A percentile compares a stretch with the other conserved stretches of the same genome.
These are phyloP conservation scores for Trichopria drosophilae DNA, from an alignment of 2,888 invertebrate species.

Conservation along the genomic window DNA sequence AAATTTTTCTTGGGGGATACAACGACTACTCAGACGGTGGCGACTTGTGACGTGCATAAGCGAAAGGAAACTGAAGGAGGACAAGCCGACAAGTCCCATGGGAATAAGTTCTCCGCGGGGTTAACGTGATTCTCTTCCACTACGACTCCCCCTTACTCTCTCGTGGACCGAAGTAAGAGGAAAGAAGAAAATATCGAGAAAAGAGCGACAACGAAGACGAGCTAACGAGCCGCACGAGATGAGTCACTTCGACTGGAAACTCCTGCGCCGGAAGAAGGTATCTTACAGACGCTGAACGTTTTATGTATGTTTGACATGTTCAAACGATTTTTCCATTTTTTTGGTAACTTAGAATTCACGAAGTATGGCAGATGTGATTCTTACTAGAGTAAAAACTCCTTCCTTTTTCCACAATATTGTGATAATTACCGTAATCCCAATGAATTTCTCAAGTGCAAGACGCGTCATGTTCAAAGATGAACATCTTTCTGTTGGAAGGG, in stretches of 20 bases:
- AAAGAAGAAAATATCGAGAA: constrained; percentile 22
- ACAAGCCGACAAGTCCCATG: constrained; percentile 33
- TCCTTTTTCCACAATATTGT: too few species aligned
- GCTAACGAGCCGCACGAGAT: constrained; percentile 45
- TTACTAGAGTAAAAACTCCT: too few species aligned
- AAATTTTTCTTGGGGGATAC: too few species aligned
- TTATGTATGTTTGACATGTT: too few species aligned
- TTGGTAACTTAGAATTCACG: too few species aligned
- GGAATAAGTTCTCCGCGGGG: constrained; percentile 41
- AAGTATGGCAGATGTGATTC: too few species aligned
- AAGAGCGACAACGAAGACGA: constrained; percentile 31
- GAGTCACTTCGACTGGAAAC: constrained; percentile 58
- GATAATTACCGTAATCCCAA: too few species aligned
- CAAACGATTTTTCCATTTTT: too few species aligned
- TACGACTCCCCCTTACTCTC: background rate
- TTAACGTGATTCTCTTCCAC: constrained; percentile 30
- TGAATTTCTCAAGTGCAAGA: too few species aligned
- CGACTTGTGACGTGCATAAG: constrained; percentile 30
- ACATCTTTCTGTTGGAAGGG: too few species aligned
- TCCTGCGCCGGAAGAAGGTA: constrained; percentile 57
- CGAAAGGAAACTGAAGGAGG: constrained; percentile 32
- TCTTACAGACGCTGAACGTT: too few species aligned
- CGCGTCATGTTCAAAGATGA: too few species aligned
- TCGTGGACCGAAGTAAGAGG: constrained; percentile 7
- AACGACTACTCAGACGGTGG: constrained; percentile 4